A percentile compares a stretch with the other conserved stretches of the same genome.
Evolutionary conservation across 2,888 invertebrate species (phyloP).

Genomic region (Elmis aenea): DNA sequence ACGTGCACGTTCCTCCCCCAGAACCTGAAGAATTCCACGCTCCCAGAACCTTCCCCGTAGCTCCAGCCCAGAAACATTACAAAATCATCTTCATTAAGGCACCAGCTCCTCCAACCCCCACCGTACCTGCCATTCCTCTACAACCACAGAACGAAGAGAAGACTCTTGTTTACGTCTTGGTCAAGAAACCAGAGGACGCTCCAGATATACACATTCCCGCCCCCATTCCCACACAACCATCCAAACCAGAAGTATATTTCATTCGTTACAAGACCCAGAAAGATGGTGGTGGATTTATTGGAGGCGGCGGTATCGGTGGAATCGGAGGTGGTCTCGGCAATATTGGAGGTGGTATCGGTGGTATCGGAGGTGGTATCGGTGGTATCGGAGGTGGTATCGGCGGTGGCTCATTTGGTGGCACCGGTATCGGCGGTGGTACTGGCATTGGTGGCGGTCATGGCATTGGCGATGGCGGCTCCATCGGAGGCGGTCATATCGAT

Average conservation of each 20-base stretch:
- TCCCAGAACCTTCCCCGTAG: constrained; percentile 58
- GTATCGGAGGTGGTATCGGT: constrained; percentile 15
- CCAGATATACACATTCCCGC: constrained; percentile 62
- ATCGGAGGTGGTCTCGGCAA: constrained; percentile 37
- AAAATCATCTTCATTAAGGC: constrained; percentile 90
- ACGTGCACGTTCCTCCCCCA: constrained; percentile 83
- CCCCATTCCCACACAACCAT: constrained; percentile 71
- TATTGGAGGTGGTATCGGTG: constrained; percentile 33
- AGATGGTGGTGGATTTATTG: constrained; percentile 35
- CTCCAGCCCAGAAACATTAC: constrained; percentile 78
- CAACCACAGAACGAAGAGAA: constrained; percentile 80
- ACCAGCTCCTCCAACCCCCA: constrained; percentile 71
- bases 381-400: constrained; percentile 10
- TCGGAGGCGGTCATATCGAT: constrained; percentile 6
- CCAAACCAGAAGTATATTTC: constrained; percentile 86
- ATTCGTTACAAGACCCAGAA: constrained; percentile 74
- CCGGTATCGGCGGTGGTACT: constrained; percentile 11
- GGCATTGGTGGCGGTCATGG: constrained; percentile 11
- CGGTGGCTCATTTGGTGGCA: constrained; percentile 8
- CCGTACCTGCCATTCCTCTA: constrained; percentile 70
- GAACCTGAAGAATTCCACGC: constrained; percentile 67
- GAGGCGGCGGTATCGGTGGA: constrained; percentile 39
- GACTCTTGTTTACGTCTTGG: constrained; percentile 80
- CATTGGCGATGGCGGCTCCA: constrained; percentile 8
- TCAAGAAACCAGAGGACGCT: constrained; percentile 58